Evolutionary conservation across 2,888 invertebrate genomes (phyloP), one percentile per base, ranked within the genome.

Genomic region (Agrotis segetum): DNA sequence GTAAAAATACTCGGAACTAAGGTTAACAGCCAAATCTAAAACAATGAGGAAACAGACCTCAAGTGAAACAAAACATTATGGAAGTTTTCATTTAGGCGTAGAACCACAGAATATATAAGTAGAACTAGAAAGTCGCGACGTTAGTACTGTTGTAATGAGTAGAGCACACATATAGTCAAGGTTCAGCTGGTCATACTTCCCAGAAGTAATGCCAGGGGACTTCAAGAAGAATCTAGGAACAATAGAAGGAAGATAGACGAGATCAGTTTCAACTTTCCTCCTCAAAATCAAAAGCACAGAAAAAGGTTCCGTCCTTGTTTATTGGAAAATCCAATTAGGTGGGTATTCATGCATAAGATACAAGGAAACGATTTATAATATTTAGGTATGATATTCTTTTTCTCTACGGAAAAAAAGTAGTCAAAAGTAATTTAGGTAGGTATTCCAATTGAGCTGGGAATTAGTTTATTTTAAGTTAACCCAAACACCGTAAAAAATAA

Each of bases 51-150:
- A 49, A 69, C 52, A 34, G 21, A 40, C 21, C 3, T 61, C 44
- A 56, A 74, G 55, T 71, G 61, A 13, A 74, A 71, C 55, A 56
- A 40, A 59, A 49, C 14, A 19, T 49, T 59, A 69, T 59, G 13
- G n/a, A 49, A n/a, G 49, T 49, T 44, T 70, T 24, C 71, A 14
- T 60, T 49, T 13, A 56, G 53, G n/a, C 44, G 49, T 34, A 40
- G 11, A 9, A n/a, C n/a, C n/a, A n/a, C n/a, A n/a, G n/a, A n/a
- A n/a, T n/a, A n/a, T n/a, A n/a, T n/a, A n/a, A n/a, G n/a, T n/a
- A n/a, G n/a, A n/a, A n/a, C n/a, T n/a, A n/a, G n/a, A n/a, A 34
- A 7, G 40, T 5, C 7, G 40, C 40, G 11, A 40, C 49, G 76
- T 29, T 29, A 76, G n/a, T 47, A 53, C 24, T 24, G 34, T 40